phyloP scores from a whole-genome alignment of 37 sponge, comb jelly and placozoan genomes.

The Eunapius fragilis region DNA sequence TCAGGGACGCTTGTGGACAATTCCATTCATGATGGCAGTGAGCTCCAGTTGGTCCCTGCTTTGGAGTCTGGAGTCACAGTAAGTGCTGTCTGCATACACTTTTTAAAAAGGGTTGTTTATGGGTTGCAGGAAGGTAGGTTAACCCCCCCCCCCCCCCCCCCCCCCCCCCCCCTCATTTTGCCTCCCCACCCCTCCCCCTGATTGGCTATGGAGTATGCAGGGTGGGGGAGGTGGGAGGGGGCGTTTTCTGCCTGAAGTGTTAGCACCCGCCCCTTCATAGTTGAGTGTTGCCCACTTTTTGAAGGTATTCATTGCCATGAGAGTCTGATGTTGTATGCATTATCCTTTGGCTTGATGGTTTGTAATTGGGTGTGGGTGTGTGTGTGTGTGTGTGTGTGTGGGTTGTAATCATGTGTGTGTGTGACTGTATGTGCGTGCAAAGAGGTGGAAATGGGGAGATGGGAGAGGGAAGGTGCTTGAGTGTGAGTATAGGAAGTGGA shows the following conservation, averaged over 20 bases:
- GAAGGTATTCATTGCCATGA: background rate
- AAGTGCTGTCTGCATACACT: slow-evolving; percentile 13
- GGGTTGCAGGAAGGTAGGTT: background rate
- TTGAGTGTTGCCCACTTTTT: background rate
- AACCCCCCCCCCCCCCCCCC: background rate
- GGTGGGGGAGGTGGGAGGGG: background rate
- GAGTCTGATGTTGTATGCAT: background rate
- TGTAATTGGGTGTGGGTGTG: background rate
- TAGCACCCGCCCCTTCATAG: background rate
- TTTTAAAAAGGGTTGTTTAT: too few species aligned
- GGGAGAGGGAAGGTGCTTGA: too few species aligned
- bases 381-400: background rate
- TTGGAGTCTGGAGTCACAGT: slow-evolving; percentile 71
- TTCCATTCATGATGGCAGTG: slow-evolving; percentile 48
- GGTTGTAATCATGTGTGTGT: background rate
- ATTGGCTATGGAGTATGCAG: too few species aligned
- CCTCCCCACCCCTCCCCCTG: background rate
- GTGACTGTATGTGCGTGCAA: background rate
- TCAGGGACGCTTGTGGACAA: slow-evolving; percentile 49
- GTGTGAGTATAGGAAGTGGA: too few species aligned
- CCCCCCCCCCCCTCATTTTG: background rate
- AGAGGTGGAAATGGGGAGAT: too few species aligned
- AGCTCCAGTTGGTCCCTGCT: slow-evolving; percentile 51
- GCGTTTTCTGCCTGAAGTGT: background rate
- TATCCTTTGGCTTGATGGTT: background rate